phyloP scores from a whole-genome alignment of 2,113 vertebrate genomes.

The Mionectes macconnelli region DNA sequence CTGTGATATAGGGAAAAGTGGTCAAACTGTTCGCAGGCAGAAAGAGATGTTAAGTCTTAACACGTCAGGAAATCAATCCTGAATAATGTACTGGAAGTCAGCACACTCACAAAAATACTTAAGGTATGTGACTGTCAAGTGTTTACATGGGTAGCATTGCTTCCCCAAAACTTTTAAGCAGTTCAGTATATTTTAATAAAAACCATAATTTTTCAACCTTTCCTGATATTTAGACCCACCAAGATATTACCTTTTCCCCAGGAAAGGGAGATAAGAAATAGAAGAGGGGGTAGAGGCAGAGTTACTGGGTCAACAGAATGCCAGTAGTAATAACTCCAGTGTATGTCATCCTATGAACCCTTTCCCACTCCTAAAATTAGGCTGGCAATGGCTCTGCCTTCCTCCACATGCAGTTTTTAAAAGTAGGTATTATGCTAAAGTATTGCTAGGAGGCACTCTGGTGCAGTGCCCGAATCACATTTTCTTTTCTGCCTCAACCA shows the following conservation, averaged over 20 bases:
- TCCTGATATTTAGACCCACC: background rate
- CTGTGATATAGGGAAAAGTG: background rate
- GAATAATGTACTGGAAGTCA: background rate
- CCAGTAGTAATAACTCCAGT: background rate
- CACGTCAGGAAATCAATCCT: background rate
- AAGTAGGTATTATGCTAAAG: background rate
- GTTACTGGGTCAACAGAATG: background rate
- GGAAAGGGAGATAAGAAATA: background rate
- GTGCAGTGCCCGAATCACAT: background rate
- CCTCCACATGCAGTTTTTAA: background rate
- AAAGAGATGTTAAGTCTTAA: background rate
- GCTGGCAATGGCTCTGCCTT: background rate
- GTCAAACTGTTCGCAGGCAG: background rate
- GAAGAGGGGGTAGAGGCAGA: background rate
- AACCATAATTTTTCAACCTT: background rate
- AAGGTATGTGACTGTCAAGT: background rate
- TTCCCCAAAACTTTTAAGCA: background rate
- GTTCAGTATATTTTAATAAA: background rate
- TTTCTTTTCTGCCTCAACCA: background rate
- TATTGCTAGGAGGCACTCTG: background rate
- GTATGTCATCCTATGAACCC: accelerated
- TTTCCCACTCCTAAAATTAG: background rate
- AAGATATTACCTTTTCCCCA: background rate
- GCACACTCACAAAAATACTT: background rate
- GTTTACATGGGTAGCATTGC: accelerated